These are phyloP conservation scores for Synergus gifuensis DNA, from an alignment of 2,888 invertebrate species.

Conservation along the genomic window DNA sequence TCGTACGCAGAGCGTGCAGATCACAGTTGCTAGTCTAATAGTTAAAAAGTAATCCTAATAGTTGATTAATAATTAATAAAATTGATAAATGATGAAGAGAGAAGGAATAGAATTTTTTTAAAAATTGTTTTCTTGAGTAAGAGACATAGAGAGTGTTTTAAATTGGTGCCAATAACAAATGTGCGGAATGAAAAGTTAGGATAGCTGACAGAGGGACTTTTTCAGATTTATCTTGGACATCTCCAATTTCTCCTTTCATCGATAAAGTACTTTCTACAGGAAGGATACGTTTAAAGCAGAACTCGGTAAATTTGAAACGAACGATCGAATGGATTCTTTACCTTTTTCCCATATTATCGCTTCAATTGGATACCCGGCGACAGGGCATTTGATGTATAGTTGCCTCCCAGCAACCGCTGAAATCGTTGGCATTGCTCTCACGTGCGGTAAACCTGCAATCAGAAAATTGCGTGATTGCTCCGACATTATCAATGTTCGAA, in stretches of 20 bases:
- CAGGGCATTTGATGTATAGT: constrained; percentile 79
- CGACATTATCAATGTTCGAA: constrained; percentile 33
- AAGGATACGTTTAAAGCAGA: constrained; percentile 41
- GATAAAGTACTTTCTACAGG: constrained; percentile 33
- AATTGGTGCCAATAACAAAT: constrained; percentile 25
- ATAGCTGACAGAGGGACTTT: neutral
- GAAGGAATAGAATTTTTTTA: neutral
- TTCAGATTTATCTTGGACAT: constrained; percentile 34
- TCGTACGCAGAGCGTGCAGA: too few relatives aligned
- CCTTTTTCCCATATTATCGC: constrained; percentile 80
- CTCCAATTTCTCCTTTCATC: constrained; percentile 38
- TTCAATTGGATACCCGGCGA: constrained; percentile 80
- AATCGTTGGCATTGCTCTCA: constrained; percentile 76
- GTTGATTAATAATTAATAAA: neutral
- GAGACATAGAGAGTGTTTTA: neutral
- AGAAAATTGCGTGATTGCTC: constrained; percentile 46
- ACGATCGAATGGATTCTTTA: constrained; percentile 62
- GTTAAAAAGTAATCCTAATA: too few relatives aligned
- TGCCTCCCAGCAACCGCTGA: constrained; percentile 78
- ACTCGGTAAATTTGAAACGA: constrained; percentile 37
- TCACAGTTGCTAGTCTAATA: too few relatives aligned
- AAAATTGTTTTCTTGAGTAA: neutral
- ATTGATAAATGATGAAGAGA: neutral
- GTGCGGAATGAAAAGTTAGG: constrained; percentile 13
- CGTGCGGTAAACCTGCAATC: constrained; percentile 76